phyloP scores from a whole-genome alignment of 2,797 vertebrate genomes.

The Melopsittacus undulatus region DNA sequence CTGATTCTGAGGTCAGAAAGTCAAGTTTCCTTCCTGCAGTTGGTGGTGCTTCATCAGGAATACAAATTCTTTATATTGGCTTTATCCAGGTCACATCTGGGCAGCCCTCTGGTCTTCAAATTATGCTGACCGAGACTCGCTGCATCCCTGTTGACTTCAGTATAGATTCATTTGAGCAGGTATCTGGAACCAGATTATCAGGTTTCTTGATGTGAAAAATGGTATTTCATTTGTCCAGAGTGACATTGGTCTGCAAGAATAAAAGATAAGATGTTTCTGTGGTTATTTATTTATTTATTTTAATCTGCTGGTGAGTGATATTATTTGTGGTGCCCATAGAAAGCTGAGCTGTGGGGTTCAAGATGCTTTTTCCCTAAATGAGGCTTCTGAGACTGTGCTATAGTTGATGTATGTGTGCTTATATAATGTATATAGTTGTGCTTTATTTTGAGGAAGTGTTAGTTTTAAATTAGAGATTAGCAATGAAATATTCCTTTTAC shows the following conservation, averaged over 20 bases:
- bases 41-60: not conserved
- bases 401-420: not conserved
- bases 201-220: not conserved
- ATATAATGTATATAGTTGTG: constrained; percentile 15
- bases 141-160: not conserved
- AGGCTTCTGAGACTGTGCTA: not conserved
- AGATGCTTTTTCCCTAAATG: not conserved
- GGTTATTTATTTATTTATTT: not conserved
- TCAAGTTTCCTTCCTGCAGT: not conserved
- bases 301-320: not conserved
- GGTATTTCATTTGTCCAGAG: not conserved
- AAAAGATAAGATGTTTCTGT: not conserved
- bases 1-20: not conserved
- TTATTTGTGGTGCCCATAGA: not conserved
- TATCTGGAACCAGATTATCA: not conserved
- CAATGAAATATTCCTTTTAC: constrained; percentile 17
- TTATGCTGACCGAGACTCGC: fast-evolving
- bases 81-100: not conserved
- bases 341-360: not conserved
- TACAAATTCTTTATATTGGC: not conserved
- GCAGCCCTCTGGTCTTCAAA: not conserved
- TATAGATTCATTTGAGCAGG: not conserved
- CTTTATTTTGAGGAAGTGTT: constrained; percentile 48
- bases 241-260: not conserved
- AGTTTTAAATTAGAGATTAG: constrained; percentile 47